phyloP scores from a whole-genome alignment of 2,888 invertebrate species.

The Physocephala rufipes region DNA sequence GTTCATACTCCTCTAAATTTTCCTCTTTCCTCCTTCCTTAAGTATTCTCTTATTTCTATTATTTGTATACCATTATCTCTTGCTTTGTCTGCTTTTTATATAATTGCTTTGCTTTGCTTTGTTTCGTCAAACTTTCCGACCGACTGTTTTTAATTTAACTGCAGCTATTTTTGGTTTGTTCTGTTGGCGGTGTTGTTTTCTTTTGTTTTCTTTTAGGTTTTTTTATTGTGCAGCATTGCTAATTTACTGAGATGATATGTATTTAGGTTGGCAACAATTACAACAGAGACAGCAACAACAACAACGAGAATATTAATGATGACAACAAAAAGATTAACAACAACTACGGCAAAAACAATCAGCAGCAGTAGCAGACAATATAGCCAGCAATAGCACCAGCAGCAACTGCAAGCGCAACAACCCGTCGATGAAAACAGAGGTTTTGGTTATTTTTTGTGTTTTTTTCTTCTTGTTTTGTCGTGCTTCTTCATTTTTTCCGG shows the following conservation, averaged over 20 bases:
- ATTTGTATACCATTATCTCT: conserved; percentile 11
- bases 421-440: background rate
- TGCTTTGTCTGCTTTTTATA: conserved; percentile 27
- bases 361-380: too few relatives aligned
- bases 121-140: too few relatives aligned
- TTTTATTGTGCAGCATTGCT: conserved; percentile 13
- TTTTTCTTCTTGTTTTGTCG: background rate
- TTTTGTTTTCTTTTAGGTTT: background rate
- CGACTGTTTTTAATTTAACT: too few relatives aligned
- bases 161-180: background rate
- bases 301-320: background rate
- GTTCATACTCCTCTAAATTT: background rate
- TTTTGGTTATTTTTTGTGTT: background rate
- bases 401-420: background rate
- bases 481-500: background rate
- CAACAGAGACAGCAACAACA: background rate
- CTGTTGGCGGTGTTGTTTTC: background rate
- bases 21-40: background rate
- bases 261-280: conserved; percentile 25
- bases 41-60: background rate
- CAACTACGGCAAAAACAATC: too few relatives aligned
- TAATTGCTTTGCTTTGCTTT: conserved; percentile 22
- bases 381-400: too few relatives aligned
- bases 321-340: too few relatives aligned
- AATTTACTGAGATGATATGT: conserved; percentile 29